Percentiles rank a stretch among this genome's conserved stretches.
These are phyloP conservation scores for Agriopis leucophaearia DNA, from an alignment of 2,888 invertebrate species.

Conservation along the genomic window DNA sequence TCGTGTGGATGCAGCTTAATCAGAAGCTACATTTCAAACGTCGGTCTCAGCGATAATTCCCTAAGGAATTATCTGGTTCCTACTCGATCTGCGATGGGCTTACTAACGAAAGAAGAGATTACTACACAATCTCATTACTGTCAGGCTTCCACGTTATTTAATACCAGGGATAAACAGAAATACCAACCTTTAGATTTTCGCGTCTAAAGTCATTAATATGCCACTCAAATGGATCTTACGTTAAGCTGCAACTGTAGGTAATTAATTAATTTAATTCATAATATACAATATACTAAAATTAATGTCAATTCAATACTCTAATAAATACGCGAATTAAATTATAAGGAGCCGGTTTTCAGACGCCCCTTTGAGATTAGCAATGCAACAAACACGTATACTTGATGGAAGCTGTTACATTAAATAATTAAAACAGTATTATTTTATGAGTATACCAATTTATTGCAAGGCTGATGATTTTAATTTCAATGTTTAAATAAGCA, in stretches of 20 bases:
- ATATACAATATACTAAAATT: constrained; percentile 23
- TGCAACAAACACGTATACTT: constrained; percentile 36
- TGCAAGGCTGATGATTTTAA: constrained; percentile 12
- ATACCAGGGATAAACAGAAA: constrained; percentile 65
- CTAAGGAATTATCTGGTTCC: constrained; percentile 41
- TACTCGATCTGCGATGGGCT: constrained; percentile 49
- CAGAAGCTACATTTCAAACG: constrained; percentile 79
- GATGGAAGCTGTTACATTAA: constrained; percentile 37
- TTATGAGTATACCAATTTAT: constrained; percentile 19
- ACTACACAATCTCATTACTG: constrained; percentile 72
- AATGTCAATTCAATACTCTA: constrained; percentile 13
- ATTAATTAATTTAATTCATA: constrained; percentile 16
- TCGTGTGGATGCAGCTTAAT: constrained; percentile 73
- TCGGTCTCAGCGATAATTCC: constrained; percentile 73
- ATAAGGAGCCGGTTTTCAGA: constrained; percentile 24
- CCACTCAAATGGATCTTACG: constrained; percentile 44
- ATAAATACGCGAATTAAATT: constrained; percentile 12
- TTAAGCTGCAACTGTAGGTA: constrained; percentile 27
- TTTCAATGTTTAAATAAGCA: constrained; percentile 7
- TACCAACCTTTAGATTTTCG: constrained; percentile 65
- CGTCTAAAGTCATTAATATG: constrained; percentile 57
- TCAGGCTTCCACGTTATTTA: constrained; percentile 60
- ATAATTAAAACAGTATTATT: constrained; percentile 29
- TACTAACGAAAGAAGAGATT: constrained; percentile 73
- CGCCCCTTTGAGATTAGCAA: constrained; percentile 33